Conservation (phyloP, 2,797 vertebrate species). For the Halcyon leucocephala region DNA sequence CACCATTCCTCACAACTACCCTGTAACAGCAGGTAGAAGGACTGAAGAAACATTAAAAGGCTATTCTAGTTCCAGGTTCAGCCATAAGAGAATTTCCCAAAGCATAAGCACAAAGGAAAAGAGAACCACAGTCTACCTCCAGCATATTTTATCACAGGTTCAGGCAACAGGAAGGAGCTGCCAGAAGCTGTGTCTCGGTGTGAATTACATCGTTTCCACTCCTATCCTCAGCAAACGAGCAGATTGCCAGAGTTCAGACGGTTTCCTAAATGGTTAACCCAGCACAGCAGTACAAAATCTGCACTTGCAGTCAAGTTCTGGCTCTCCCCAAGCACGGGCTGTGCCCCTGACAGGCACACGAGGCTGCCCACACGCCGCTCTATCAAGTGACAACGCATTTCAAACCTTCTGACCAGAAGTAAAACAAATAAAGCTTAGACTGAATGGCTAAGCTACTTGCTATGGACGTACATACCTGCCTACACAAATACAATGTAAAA, state of each 20-base stretch:
- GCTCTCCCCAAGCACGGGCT: neutral
- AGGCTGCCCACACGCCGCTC: neutral
- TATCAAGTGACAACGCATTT: neutral
- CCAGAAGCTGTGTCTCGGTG: neutral
- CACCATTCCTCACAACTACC: neutral
- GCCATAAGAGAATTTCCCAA: neutral
- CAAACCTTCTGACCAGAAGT: neutral
- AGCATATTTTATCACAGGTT: conserved; percentile 12
- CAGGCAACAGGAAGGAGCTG: neutral
- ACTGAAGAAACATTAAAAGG: neutral
- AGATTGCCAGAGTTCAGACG: neutral
- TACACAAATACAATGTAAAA: neutral
- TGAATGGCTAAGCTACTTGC: neutral
- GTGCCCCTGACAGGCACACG: neutral
- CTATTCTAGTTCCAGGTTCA: neutral
- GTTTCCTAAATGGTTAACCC: neutral
- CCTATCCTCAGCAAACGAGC: neutral
- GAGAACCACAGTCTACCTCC: neutral
- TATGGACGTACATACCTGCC: neutral
- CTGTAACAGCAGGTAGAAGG: neutral
- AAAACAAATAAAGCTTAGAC: neutral
- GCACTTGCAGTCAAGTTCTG: neutral
- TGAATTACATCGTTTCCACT: neutral
- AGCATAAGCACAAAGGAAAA: neutral
- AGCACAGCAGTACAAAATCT: neutral